A percentile compares a stretch with the other conserved stretches of the same genome.
Conservation (phyloP, 2,888 invertebrate species). For the Glyphotaelius pellucidus region DNA sequence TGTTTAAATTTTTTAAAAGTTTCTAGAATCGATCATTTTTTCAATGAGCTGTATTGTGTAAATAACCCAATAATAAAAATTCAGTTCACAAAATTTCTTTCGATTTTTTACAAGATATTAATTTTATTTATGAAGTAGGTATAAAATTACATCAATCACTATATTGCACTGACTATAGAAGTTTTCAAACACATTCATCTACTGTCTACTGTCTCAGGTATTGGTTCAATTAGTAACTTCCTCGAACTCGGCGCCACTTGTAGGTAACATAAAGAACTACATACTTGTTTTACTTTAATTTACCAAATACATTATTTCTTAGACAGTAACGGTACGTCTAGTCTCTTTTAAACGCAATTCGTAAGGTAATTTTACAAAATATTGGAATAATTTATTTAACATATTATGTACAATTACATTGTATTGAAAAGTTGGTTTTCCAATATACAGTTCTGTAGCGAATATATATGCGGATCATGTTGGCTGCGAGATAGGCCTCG, state of each 20-base stretch:
- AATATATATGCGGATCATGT: too few species aligned
- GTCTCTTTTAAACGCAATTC: neutral
- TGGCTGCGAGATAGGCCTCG: too few species aligned
- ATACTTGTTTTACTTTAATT: neutral
- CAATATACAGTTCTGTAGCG: too few species aligned
- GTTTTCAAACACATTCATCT: neutral
- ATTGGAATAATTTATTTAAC: neutral
- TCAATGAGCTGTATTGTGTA: too few species aligned
- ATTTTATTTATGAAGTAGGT: neutral
- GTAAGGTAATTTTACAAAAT: neutral
- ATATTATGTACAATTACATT: too few species aligned
- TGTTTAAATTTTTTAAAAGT: too few species aligned
- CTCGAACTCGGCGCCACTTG: neutral
- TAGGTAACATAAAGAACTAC: neutral
- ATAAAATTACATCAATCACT: neutral
- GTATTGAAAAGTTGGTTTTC: too few species aligned
- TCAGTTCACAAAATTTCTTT: neutral
- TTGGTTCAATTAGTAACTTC: neutral
- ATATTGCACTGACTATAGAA: neutral
- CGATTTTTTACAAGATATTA: neutral
- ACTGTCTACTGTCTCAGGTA: neutral
- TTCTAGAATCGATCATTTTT: too few species aligned
- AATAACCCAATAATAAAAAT: neutral
- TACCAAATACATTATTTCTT: neutral
- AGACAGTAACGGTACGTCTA: neutral